Evolutionary conservation across 2,888 invertebrate species (phyloP).

Genomic region (Orchesella flavescens): DNA sequence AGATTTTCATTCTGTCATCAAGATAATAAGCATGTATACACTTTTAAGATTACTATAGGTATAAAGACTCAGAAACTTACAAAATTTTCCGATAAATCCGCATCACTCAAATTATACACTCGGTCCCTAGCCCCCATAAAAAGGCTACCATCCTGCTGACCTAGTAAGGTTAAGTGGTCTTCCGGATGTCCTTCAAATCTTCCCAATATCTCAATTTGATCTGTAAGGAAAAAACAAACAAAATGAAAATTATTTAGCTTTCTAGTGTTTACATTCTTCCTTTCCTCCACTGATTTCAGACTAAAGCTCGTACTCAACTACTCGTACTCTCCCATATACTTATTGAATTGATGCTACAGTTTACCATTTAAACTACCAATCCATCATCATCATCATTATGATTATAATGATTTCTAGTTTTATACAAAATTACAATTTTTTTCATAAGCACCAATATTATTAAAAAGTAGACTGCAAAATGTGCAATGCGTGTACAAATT

Average conservation of each 20-base stretch:
- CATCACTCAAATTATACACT: slow-evolving; percentile 68
- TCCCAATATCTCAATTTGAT: slow-evolving; percentile 67
- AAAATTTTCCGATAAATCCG: slow-evolving; percentile 67
- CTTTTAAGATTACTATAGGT: too few species aligned
- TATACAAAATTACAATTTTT: neutral
- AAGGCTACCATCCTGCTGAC: slow-evolving; percentile 62
- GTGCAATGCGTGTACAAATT: too few species aligned
- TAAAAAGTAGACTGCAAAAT: too few species aligned
- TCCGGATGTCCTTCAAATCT: slow-evolving; percentile 69
- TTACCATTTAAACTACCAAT: neutral
- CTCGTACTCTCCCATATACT: too few species aligned
- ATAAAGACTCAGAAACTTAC: too few species aligned
- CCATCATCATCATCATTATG: neutral
- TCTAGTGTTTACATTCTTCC: too few species aligned
- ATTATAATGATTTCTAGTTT: neutral
- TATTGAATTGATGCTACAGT: too few species aligned
- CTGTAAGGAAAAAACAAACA: slow-evolving; percentile 59
- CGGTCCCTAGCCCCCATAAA: slow-evolving; percentile 69
- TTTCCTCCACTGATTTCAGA: too few species aligned
- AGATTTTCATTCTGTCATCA: too few species aligned
- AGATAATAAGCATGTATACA: too few species aligned
- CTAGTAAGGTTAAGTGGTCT: slow-evolving; percentile 70
- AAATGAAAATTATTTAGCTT: neutral
- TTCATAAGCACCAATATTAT: too few species aligned
- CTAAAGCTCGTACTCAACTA: too few species aligned